Evolutionary conservation across 2,113 vertebrate genomes (phyloP).

Genomic region (Lophotis ruficrista): DNA sequence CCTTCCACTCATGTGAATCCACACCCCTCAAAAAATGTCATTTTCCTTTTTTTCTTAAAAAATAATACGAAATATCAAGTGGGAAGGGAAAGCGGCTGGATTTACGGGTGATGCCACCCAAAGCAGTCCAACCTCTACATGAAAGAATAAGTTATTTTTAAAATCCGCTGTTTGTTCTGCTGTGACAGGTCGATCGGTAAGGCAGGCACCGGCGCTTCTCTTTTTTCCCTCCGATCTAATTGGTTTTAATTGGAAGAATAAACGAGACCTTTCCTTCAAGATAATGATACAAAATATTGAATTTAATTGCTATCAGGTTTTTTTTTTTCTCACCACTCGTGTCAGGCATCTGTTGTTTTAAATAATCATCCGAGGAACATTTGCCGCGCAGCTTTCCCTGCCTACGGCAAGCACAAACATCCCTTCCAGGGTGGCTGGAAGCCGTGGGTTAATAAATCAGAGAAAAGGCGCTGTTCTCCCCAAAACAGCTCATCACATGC

Average conservation of each 20-base stretch:
- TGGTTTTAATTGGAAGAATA: neutral
- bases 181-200: neutral
- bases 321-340: neutral
- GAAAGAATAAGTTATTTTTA: neutral
- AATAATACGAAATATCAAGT: neutral
- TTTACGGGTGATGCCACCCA: neutral
- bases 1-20: neutral
- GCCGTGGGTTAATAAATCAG: neutral
- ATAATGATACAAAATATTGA: neutral
- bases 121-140: neutral
- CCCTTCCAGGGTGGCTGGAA: neutral
- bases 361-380: neutral
- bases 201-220: neutral
- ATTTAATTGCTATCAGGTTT: neutral
- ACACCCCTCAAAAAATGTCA: neutral
- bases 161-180: neutral
- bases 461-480: neutral
- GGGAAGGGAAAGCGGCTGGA: neutral
- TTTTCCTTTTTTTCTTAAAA: neutral
- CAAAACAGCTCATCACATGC: fast-evolving
- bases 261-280: slow-evolving; percentile 14
- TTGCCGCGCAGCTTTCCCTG: neutral
- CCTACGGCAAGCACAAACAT: fast-evolving
- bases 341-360: neutral
- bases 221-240: neutral